These are phyloP conservation scores for Strigamia transsilvanica DNA, from an alignment of 2,888 invertebrate species.

Conservation along the genomic window DNA sequence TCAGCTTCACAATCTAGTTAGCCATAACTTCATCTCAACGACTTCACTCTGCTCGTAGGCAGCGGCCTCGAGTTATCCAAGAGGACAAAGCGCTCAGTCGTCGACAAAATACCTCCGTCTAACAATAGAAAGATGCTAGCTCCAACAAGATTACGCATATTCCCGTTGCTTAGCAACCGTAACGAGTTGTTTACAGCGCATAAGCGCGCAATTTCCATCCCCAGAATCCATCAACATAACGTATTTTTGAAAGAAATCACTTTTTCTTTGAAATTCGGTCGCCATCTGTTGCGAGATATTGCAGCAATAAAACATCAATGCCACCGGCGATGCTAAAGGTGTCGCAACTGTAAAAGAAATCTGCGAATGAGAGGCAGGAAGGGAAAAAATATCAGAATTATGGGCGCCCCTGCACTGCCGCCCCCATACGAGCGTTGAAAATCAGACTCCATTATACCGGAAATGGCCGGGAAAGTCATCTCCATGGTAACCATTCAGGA, in stretches of 20 bases:
- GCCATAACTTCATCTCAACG: conserved; percentile 42
- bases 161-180: conserved; percentile 1
- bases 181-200: conserved; percentile 34
- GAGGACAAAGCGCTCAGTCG: not conserved
- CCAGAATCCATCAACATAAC: conserved; percentile 25
- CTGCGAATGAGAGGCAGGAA: not conserved
- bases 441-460: conserved; percentile 38
- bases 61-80: conserved; percentile 15
- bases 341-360: conserved; percentile 1
- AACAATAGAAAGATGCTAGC: not conserved
- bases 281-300: conserved; percentile 30
- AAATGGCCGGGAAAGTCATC: conserved; percentile 41
- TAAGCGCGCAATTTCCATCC: conserved; percentile 35
- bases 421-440: conserved; percentile 22
- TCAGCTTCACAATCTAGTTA: conserved; percentile 42
- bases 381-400: conserved; percentile 29
- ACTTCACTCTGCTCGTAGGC: conserved; percentile 27
- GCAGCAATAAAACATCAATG: conserved; percentile 16
- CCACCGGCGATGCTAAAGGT: conserved; percentile 7
- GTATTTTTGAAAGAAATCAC: not conserved
- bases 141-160: not conserved
- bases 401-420: conserved; percentile 7
- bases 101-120: conserved; percentile 18
- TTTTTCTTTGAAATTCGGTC: not conserved
- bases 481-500: conserved; percentile 42